phyloP scores from a whole-genome alignment of 2,888 invertebrate genomes.

The Ellobium chinense region DNA sequence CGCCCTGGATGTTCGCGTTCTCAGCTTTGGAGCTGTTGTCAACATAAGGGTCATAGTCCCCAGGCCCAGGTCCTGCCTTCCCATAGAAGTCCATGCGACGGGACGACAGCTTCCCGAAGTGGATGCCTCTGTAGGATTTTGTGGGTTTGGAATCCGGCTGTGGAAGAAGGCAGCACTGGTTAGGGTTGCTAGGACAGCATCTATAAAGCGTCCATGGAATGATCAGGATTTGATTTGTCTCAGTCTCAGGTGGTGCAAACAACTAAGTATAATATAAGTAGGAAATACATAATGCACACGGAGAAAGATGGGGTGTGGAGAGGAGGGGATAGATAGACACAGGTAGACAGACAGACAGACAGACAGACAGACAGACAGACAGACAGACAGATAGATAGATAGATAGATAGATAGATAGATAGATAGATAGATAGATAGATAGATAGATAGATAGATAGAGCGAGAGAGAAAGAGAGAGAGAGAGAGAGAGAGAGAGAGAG shows the following conservation, averaged over 20 bases:
- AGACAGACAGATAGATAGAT: conserved; percentile 20
- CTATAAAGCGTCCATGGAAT: no score
- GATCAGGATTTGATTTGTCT: no score
- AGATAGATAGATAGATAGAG: conserved; percentile 13
- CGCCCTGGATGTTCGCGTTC: conserved; percentile 61
- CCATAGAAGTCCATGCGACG: conserved; percentile 71
- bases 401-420: conserved; percentile 28
- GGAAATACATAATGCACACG: no score
- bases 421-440: conserved; percentile 32
- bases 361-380: conserved; percentile 14
- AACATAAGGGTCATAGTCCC: conserved; percentile 76
- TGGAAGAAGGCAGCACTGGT: no score
- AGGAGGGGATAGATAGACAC: background rate
- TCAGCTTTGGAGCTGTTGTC: conserved; percentile 58
- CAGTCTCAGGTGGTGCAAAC: no score
- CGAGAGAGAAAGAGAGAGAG: background rate
- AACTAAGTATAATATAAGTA: no score
- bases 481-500: background rate
- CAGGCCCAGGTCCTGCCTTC: conserved; percentile 76
- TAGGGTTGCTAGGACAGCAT: no score
- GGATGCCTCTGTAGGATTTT: conserved; percentile 74
- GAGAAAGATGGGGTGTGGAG: background rate
- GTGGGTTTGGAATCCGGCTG: conserved; percentile 65
- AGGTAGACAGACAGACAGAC: conserved; percentile 2
- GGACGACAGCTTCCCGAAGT: conserved; percentile 75